phyloP scores from a whole-genome alignment of 1,140 invertebrate genomes.

The Lysiphlebus fabarum region DNA sequence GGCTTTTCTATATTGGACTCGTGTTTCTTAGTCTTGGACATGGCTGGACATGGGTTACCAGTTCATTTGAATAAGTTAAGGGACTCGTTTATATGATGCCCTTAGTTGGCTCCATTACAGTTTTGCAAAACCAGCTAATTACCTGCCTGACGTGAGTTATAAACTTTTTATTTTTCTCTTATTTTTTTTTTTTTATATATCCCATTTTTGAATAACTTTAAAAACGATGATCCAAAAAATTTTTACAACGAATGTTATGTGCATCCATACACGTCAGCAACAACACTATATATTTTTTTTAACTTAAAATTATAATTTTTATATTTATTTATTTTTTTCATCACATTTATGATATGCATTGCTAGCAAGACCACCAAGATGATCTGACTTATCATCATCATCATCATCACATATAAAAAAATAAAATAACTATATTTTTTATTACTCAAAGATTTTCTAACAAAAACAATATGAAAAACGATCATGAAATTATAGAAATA shows the following conservation, averaged over 20 bases:
- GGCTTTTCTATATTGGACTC: constrained; percentile 55
- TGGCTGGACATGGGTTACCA: constrained; percentile 52
- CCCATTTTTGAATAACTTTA: constrained; percentile 42
- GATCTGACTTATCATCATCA: too few species aligned
- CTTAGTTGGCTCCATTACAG: constrained; percentile 52
- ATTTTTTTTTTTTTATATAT: constrained; percentile 22
- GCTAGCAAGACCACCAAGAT: too few species aligned
- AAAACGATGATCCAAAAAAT: constrained; percentile 32
- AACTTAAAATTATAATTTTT: too few species aligned
- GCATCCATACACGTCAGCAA: too few species aligned
- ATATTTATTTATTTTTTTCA: too few species aligned
- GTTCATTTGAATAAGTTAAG: constrained; percentile 59
- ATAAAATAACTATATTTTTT: too few species aligned
- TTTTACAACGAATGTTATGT: constrained; percentile 32
- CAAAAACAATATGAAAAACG: too few species aligned
- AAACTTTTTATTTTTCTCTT: constrained; percentile 41
- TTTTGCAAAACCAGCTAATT: constrained; percentile 55
- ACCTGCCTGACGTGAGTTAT: constrained; percentile 58
- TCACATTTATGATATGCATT: too few species aligned
- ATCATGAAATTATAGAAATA: too few species aligned
- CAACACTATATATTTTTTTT: too few species aligned
- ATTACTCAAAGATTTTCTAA: too few species aligned
- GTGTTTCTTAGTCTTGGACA: constrained; percentile 43
- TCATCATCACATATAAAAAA: too few species aligned
- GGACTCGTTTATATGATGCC: constrained; percentile 44